Conservation (phyloP, 2,113 vertebrate genomes). For the Actenoides hombroni region DNA sequence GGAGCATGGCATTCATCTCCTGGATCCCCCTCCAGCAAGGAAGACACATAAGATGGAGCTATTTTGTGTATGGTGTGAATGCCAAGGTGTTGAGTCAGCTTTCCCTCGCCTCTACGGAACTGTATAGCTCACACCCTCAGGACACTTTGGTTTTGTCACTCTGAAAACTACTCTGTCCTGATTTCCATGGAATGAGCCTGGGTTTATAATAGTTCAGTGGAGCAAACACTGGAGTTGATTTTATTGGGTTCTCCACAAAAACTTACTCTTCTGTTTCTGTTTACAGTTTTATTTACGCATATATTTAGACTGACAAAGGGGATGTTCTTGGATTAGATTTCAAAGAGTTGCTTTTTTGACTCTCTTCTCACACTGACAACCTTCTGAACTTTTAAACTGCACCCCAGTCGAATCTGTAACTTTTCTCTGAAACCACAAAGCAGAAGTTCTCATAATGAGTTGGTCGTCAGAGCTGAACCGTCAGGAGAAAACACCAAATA, state of each 20-base stretch:
- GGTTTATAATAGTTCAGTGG: neutral
- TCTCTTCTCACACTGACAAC: neutral
- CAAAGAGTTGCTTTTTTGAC: neutral
- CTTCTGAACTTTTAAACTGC: neutral
- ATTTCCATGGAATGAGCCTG: neutral
- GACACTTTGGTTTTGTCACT: neutral
- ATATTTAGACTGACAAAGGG: neutral
- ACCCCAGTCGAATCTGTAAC: neutral
- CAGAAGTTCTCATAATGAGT: neutral
- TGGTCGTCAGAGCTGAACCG: neutral
- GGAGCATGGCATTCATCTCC: neutral
- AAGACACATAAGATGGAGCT: neutral
- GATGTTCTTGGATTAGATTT: neutral
- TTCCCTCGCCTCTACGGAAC: neutral
- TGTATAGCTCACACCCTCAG: neutral
- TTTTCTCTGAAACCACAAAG: neutral
- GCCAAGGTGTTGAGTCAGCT: conserved; percentile 34
- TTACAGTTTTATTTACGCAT: neutral
- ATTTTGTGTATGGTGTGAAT: neutral
- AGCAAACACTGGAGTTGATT: neutral
- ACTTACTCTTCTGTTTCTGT: neutral
- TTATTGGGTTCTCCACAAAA: neutral
- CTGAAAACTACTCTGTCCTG: neutral
- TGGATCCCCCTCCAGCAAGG: neutral
- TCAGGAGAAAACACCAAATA: neutral